These are phyloP conservation scores for Heliothis subflexa DNA, from an alignment of 1,140 invertebrate species.

Conservation along the genomic window DNA sequence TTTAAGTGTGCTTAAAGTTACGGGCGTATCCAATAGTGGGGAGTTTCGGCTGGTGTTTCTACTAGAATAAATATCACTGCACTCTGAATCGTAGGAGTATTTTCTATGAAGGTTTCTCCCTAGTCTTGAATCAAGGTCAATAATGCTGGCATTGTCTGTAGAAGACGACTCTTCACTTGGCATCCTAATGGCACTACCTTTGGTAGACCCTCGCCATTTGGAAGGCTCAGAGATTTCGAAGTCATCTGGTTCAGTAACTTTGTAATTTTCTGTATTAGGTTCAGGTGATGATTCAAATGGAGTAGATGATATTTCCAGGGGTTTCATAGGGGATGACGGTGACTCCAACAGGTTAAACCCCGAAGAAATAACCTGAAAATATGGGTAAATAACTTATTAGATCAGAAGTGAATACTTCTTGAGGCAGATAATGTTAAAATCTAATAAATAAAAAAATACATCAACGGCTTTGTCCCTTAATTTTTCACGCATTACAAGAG, in stretches of 20 bases:
- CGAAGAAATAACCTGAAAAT: constrained; percentile 79
- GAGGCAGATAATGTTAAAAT: too few relatives aligned
- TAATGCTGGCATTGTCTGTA: constrained; percentile 78
- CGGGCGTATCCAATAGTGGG: constrained; percentile 73
- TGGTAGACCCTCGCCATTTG: constrained; percentile 88
- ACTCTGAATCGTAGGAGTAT: constrained; percentile 66
- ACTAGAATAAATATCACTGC: constrained; percentile 66
- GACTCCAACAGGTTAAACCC: constrained; percentile 76
- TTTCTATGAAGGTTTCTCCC: constrained; percentile 69
- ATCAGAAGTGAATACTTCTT: neutral
- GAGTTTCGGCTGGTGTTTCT: constrained; percentile 65
- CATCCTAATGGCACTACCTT: constrained; percentile 88
- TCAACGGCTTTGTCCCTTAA: neutral
- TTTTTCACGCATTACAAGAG: neutral
- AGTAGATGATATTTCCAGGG: constrained; percentile 79
- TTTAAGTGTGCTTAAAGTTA: constrained; percentile 78
- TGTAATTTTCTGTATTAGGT: constrained; percentile 73
- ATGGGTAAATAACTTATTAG: constrained; percentile 4
- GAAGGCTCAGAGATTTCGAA: constrained; percentile 83
- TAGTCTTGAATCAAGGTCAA: constrained; percentile 83
- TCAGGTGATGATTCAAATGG: constrained; percentile 74
- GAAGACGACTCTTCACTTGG: constrained; percentile 82
- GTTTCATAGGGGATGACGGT: constrained; percentile 65
- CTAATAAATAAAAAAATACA: neutral
- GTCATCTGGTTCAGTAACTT: constrained; percentile 83